A percentile compares a stretch with the other conserved stretches of the same genome.
These are phyloP conservation scores for Nesogale talazaci DNA, from an alignment of 2,113 vertebrate genomes.

Conservation along the genomic window DNA sequence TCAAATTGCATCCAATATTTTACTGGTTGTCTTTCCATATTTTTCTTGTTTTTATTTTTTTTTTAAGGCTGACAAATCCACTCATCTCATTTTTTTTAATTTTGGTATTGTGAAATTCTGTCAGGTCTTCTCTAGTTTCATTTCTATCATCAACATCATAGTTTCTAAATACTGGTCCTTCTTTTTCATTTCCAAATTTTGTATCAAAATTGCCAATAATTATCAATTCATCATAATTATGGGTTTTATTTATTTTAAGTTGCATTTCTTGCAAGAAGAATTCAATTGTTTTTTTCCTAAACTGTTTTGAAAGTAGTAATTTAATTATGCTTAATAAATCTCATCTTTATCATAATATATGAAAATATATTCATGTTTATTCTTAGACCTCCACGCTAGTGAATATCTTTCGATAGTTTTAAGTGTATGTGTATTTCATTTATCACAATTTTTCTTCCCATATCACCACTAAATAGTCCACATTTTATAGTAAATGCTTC, in stretches of 20 bases:
- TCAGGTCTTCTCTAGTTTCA: too few relatives aligned
- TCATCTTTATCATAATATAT: not conserved
- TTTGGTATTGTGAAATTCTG: too few relatives aligned
- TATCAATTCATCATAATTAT: too few relatives aligned
- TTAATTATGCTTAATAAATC: not conserved
- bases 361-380: not conserved
- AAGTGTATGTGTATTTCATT: not conserved
- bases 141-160: too few relatives aligned
- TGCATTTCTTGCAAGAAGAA: not conserved
- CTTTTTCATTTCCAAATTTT: too few relatives aligned
- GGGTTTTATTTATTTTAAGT: not conserved
- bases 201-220: too few relatives aligned
- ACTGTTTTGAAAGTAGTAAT: not conserved
- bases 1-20: not conserved
- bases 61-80: not conserved
- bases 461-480: fast-evolving
- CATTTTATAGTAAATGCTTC: not conserved
- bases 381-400: not conserved
- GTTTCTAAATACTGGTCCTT: too few relatives aligned
- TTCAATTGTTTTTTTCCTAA: slow-evolving; percentile 20
- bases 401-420: not conserved
- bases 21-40: not conserved
- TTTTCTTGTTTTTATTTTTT: not conserved
- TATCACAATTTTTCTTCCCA: not conserved
- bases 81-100: not conserved